These are phyloP conservation scores for Falco columbarius DNA, from an alignment of 2,797 vertebrate genomes.

Conservation along the genomic window DNA sequence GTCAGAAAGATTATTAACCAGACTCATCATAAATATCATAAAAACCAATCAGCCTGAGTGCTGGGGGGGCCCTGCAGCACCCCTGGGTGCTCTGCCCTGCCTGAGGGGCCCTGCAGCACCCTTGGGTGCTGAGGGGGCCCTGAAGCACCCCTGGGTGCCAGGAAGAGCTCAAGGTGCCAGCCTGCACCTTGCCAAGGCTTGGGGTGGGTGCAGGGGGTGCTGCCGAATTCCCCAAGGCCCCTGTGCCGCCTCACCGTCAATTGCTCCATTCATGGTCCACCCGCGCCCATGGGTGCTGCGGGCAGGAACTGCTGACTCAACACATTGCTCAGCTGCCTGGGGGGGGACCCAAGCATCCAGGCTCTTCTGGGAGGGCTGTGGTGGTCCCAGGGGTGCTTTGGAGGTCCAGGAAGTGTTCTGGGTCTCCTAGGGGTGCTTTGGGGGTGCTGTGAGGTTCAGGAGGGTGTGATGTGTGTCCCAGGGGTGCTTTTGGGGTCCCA, in stretches of 20 bases:
- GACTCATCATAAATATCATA: too few relatives aligned
- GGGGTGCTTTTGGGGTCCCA: neutral
- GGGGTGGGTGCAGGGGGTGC: neutral
- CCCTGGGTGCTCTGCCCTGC: neutral
- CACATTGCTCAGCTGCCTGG: neutral
- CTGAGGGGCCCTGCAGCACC: neutral
- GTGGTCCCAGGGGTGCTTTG: neutral
- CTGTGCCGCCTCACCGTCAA: neutral
- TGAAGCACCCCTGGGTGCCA: neutral
- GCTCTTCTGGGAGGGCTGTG: neutral
- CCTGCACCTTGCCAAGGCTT: too few relatives aligned
- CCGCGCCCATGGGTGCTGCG: neutral
- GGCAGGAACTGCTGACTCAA: neutral
- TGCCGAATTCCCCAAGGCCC: neutral
- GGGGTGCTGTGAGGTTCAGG: too few relatives aligned
- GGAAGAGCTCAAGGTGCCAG: neutral
- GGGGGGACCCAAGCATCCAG: rapidly evolving
- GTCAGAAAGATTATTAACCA: neutral
- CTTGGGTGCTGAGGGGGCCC: neutral
- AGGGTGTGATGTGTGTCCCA: neutral
- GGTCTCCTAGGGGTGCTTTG: too few relatives aligned
- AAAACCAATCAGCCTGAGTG: neutral
- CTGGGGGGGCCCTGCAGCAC: neutral
- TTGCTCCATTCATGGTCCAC: neutral
- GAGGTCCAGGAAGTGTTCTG: too few relatives aligned